Evolutionary conservation across 2,113 vertebrate species (phyloP), one percentile per base, ranked within the genome.

Genomic region (Arvicanthis niloticus): DNA sequence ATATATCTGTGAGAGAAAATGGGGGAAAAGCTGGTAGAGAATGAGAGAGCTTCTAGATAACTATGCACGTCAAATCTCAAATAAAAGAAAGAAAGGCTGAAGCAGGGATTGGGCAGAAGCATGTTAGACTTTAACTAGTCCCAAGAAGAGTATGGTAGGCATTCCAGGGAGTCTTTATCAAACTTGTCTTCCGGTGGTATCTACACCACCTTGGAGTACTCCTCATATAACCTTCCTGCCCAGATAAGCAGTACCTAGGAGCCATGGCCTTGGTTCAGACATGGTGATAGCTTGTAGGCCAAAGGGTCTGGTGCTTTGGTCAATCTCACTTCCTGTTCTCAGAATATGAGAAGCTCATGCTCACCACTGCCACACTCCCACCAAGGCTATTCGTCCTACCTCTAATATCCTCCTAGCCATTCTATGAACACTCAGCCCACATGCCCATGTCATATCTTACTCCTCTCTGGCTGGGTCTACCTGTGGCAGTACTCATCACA

Each of bases 61-160:
- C 29, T 17, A 26, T 24, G 62, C 1, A 24, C 4, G 29, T 45
- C 31, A 81, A 67, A 75, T 12, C 37, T 5, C 48, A 15, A 68
- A 1, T 19, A 17, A 87, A 81, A 24, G n/a, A 48, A 13, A 7
- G 5, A 29, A 51, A 16, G 7, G 29, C 40, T 72, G 45, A 58
- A 67, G 26, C 0, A 7, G 31, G 13, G 29, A 34, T 17, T 2
- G 11, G 26, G 4, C 9, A 0, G 10, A n/a, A 45, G 45, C 1
- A 1, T 65, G 11, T 67, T 31, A 21, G 62, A 56, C 8, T 31
- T 11, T 4, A 56, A n/a, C 5, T 11, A 45, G 7, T 53, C n/a
- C 24, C 80, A 37, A 91, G 48, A 62, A 34, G 16, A 40, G 58
- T 22, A 42, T 12, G 56, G 48, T 5, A 68, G 77, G 40, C 19